Conservation (phyloP, 2,797 vertebrate genomes). For the Alca torda region DNA sequence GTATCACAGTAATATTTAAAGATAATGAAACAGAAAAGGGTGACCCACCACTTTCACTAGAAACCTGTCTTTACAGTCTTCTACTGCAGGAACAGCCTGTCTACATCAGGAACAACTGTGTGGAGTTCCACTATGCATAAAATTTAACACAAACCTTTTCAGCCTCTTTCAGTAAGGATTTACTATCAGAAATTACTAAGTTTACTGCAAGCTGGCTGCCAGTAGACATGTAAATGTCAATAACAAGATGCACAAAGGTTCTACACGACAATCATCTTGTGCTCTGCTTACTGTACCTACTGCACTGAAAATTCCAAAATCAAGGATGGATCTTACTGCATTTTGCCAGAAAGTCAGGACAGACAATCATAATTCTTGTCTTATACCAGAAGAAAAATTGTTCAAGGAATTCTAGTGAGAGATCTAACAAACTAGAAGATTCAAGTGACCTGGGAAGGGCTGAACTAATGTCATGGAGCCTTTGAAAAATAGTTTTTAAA, state of each 20-base stretch:
- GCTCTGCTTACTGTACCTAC: not conserved
- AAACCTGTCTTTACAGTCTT: not conserved
- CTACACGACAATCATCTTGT: accelerated
- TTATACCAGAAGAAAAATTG: not conserved
- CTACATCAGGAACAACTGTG: not conserved
- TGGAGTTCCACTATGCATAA: not conserved
- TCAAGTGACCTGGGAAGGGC: not conserved
- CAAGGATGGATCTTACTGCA: not conserved
- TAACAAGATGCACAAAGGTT: not conserved
- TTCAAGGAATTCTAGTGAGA: not conserved
- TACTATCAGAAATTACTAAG: not conserved
- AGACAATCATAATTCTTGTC: not conserved
- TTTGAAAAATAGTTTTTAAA: not conserved
- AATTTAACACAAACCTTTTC: not conserved
- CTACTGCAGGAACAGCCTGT: not conserved
- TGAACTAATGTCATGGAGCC: not conserved
- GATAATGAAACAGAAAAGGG: not conserved
- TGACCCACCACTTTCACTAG: not conserved
- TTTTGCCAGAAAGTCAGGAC: not conserved
- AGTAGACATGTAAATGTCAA: not conserved
- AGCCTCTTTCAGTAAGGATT: not conserved
- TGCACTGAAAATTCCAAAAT: not conserved
- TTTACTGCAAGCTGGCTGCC: not conserved
- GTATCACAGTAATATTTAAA: not conserved
- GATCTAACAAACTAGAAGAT: not conserved